These are phyloP conservation scores for Platyscapa corneri DNA, from an alignment of 1,140 invertebrate species.

Conservation along the genomic window DNA sequence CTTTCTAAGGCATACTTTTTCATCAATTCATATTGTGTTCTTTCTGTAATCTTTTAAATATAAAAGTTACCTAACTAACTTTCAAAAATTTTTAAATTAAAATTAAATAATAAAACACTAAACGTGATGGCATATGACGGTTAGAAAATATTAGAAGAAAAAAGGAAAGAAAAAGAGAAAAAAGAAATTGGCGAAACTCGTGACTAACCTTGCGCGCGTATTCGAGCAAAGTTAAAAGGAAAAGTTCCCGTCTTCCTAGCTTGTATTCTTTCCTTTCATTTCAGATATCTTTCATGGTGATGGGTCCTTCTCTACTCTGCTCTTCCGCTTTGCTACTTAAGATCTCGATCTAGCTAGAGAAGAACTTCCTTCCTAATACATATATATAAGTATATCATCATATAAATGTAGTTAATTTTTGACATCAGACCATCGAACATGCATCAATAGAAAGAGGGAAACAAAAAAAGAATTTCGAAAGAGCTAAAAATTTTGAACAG, in stretches of 20 bases:
- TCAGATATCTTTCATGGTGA: slow-evolving; percentile 38
- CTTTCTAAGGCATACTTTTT: not conserved
- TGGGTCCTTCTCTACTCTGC: not conserved
- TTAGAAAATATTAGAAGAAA: not conserved
- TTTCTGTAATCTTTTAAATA: not conserved
- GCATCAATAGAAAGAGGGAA: not conserved
- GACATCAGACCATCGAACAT: not conserved
- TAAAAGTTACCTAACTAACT: slow-evolving; percentile 16
- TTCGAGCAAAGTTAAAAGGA: slow-evolving; percentile 40
- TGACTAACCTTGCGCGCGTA: slow-evolving; percentile 42
- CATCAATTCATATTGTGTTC: not conserved
- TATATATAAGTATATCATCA: slow-evolving; percentile 5
- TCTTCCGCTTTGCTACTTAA: slow-evolving; percentile 17
- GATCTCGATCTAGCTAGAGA: slow-evolving; percentile 23
- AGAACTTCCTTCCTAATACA: not conserved
- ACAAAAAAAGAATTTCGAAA: not conserved
- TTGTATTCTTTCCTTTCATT: slow-evolving; percentile 40
- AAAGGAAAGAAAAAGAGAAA: slow-evolving; percentile 17
- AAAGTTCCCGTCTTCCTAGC: slow-evolving; percentile 14
- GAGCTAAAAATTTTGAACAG: not conserved
- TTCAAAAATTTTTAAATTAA: too few relatives aligned
- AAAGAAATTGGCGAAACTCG: slow-evolving; percentile 49
- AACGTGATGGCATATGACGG: too few relatives aligned
- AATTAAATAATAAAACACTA: too few relatives aligned
- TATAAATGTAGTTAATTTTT: slow-evolving; percentile 31